A percentile compares a stretch with the other conserved stretches of the same genome.
Conservation (phyloP, 2,888 invertebrate genomes). For the Caenorhabditis imperialis region DNA sequence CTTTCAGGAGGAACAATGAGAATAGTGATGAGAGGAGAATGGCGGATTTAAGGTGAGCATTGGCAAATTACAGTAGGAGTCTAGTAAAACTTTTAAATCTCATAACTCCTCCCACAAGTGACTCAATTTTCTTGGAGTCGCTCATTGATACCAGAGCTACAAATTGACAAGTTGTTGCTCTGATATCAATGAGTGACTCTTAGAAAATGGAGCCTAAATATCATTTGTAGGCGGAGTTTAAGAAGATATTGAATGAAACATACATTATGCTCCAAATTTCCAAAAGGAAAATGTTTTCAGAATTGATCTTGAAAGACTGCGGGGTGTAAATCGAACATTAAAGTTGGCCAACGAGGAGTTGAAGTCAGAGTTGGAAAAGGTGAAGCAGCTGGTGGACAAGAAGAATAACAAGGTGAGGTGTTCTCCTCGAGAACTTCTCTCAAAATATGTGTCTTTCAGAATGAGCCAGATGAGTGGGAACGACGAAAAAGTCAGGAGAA, state of each 20-base stretch:
- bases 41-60: conserved; percentile 31
- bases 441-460: conserved; percentile 22
- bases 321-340: conserved; percentile 10
- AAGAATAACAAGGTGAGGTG: conserved; percentile 23
- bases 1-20: conserved; percentile 46
- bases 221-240: too few relatives aligned
- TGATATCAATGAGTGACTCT: too few relatives aligned
- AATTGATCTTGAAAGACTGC: conserved; percentile 44
- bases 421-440: too few relatives aligned
- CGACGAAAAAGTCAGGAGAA: conserved; percentile 37
- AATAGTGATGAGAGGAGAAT: conserved; percentile 39
- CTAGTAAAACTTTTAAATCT: too few relatives aligned
- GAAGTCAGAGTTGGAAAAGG: conserved; percentile 48
- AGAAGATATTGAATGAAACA: too few relatives aligned
- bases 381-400: conserved; percentile 34
- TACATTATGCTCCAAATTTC: too few relatives aligned
- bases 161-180: too few relatives aligned
- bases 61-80: too few relatives aligned
- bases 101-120: too few relatives aligned
- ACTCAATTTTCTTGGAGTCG: too few relatives aligned
- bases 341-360: conserved; percentile 36
- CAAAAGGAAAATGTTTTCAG: conserved; percentile 22
- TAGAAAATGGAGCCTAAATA: too few relatives aligned
- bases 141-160: too few relatives aligned
- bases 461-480: conserved; percentile 46